A percentile compares a stretch with the other conserved stretches of the same genome.
These are phyloP conservation scores for Vidua macroura DNA, from an alignment of 2,113 vertebrate genomes.

Conservation along the genomic window DNA sequence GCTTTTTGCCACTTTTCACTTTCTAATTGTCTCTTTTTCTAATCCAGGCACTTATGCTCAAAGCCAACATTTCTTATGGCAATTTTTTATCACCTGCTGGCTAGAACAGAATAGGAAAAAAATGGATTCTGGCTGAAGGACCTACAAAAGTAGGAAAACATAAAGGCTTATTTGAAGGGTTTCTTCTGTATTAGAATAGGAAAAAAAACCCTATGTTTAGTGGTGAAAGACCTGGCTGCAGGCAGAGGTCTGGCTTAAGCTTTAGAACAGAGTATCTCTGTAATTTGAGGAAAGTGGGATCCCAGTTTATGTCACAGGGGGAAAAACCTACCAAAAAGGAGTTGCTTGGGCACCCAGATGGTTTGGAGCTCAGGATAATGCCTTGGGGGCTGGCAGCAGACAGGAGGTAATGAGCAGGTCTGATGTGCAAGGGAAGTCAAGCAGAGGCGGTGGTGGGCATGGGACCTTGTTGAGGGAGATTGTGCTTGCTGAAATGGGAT, in stretches of 20 bases:
- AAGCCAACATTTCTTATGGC: not conserved
- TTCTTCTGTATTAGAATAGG: not conserved
- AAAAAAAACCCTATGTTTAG: not conserved
- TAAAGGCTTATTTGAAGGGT: not conserved
- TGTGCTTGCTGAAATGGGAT: not conserved
- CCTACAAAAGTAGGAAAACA: not conserved
- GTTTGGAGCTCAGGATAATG: not conserved
- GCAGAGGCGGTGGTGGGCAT: fast-evolving
- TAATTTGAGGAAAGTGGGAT: not conserved
- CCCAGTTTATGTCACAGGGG: not conserved
- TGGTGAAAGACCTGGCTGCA: not conserved
- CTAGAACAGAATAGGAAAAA: not conserved
- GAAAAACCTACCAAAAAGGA: not conserved
- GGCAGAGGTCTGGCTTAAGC: not conserved
- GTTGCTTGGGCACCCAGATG: not conserved
- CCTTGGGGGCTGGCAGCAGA: not conserved
- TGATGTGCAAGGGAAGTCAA: fast-evolving
- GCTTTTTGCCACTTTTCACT: conserved; percentile 9
- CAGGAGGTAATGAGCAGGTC: not conserved
- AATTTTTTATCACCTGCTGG: not conserved
- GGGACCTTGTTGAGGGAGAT: fast-evolving
- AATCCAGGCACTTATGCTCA: not conserved
- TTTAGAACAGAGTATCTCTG: not conserved
- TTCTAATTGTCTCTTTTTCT: conserved; percentile 16
- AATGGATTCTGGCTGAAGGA: not conserved